phyloP scores from a whole-genome alignment of 1,140 invertebrate genomes.

The Wiebesia pumilae region DNA sequence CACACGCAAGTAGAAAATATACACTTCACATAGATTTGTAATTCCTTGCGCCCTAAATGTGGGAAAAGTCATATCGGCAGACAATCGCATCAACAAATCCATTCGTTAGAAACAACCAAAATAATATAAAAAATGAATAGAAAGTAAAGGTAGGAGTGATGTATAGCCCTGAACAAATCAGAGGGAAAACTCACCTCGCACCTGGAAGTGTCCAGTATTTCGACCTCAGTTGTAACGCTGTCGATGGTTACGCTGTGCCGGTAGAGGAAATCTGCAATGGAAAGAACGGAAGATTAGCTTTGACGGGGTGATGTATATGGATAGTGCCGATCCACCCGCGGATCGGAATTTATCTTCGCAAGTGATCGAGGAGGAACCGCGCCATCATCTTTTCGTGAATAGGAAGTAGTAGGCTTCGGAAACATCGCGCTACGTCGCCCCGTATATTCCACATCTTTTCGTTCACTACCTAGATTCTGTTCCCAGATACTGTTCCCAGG shows the following conservation, averaged over 20 bases:
- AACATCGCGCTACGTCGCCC: too few species aligned
- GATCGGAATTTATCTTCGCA: neutral
- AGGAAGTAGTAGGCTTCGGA: too few species aligned
- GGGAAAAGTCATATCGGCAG: neutral
- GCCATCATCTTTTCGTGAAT: too few species aligned
- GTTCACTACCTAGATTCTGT: neutral
- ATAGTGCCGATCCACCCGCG: neutral
- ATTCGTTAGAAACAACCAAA: neutral
- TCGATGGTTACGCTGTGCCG: slow-evolving; percentile 86
- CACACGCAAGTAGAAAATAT: too few species aligned
- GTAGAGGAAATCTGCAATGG: slow-evolving; percentile 86
- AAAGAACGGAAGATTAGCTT: slow-evolving; percentile 34
- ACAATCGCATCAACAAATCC: neutral
- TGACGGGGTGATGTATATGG: neutral
- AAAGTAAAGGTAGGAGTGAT: neutral
- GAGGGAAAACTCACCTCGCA: slow-evolving; percentile 81
- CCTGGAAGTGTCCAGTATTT: slow-evolving; percentile 88
- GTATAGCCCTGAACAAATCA: neutral
- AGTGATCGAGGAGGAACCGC: neutral
- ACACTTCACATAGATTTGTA: too few species aligned
- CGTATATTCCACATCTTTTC: neutral
- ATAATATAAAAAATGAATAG: neutral
- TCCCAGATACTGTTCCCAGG: neutral
- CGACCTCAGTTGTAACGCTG: slow-evolving; percentile 85
- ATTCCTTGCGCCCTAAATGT: too few species aligned